These are phyloP conservation scores for Xenopus petersii DNA, from an alignment of 2,797 vertebrate genomes.

Conservation along the genomic window DNA sequence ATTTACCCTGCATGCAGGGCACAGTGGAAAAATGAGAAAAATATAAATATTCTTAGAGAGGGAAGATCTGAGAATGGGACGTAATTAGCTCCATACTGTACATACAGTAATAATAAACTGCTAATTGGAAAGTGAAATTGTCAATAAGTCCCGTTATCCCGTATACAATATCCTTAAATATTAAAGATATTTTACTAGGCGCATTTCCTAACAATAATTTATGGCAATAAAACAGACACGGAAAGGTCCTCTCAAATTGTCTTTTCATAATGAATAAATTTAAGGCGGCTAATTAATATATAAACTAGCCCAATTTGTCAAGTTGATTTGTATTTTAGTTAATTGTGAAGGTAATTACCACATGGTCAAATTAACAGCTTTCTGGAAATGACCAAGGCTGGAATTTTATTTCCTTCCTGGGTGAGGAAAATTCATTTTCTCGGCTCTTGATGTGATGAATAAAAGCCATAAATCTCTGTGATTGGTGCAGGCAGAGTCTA, in stretches of 20 bases:
- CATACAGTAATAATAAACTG: conserved; percentile 47
- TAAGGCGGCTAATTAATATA: conserved; percentile 92
- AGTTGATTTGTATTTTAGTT: conserved; percentile 98
- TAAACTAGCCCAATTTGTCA: conserved; percentile 97
- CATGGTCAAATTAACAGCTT: conserved; percentile 91
- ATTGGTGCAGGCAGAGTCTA: conserved; percentile 95
- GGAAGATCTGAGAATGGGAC: conserved; percentile 1
- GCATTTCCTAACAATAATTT: conserved; percentile 77
- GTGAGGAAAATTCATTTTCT: conserved; percentile 91
- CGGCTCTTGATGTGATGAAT: conserved; percentile 94
- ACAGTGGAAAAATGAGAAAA: not conserved
- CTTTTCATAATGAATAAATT: conserved; percentile 97
- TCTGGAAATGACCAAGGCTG: conserved; percentile 88
- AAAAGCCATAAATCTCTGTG: conserved; percentile 93
- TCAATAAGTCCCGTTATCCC: conserved; percentile 47
- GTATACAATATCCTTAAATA: conserved; percentile 57
- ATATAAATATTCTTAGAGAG: conserved; percentile 14
- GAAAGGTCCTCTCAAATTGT: conserved; percentile 79
- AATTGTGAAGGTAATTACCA: conserved; percentile 99
- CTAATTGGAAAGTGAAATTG: conserved; percentile 60
- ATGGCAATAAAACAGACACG: conserved; percentile 87
- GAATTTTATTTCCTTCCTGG: conserved; percentile 83
- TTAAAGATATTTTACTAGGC: conserved; percentile 63
- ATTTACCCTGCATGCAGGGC: not conserved
- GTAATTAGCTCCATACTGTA: conserved; percentile 20